These are phyloP conservation scores for Phrynocephalus guinanensis DNA, from an alignment of 2,797 vertebrate genomes.

Conservation along the genomic window DNA sequence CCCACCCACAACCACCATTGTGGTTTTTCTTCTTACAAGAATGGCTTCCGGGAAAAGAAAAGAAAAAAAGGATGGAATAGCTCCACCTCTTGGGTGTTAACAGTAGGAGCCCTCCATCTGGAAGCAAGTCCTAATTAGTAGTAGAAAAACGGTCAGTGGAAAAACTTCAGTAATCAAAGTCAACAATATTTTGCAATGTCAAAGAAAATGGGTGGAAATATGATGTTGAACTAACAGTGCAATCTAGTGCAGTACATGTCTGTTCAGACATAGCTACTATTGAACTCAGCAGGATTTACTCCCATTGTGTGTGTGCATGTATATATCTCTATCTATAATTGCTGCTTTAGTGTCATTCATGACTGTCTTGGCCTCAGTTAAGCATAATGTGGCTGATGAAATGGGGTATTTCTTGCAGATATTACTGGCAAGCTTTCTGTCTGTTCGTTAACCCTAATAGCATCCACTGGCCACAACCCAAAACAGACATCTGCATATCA, in stretches of 20 bases:
- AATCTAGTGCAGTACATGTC: background rate
- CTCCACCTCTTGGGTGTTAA: background rate
- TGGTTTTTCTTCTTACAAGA: background rate
- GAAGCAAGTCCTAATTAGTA: background rate
- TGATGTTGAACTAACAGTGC: slow-evolving; percentile 39
- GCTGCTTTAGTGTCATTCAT: slow-evolving; percentile 50
- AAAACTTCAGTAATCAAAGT: slow-evolving; percentile 44
- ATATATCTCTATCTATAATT: background rate
- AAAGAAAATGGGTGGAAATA: slow-evolving; percentile 46
- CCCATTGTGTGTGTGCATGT: background rate
- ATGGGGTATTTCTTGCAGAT: background rate
- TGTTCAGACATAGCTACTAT: background rate
- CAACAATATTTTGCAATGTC: slow-evolving; percentile 49
- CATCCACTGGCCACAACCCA: background rate
- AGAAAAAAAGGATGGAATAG: slow-evolving; percentile 42
- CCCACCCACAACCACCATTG: background rate
- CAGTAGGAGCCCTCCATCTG: background rate
- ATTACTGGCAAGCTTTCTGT: background rate
- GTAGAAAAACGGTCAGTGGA: slow-evolving; percentile 33
- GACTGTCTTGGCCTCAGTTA: slow-evolving; percentile 43
- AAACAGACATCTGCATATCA: slow-evolving; percentile 6
- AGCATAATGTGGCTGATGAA: slow-evolving; percentile 39
- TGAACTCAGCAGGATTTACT: background rate
- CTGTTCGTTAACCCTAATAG: background rate
- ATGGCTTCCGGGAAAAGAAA: background rate